A percentile compares a stretch with the other conserved stretches of the same genome.
Evolutionary conservation across 2,888 invertebrate genomes (phyloP).

Genomic region (Ischnura elegans): DNA sequence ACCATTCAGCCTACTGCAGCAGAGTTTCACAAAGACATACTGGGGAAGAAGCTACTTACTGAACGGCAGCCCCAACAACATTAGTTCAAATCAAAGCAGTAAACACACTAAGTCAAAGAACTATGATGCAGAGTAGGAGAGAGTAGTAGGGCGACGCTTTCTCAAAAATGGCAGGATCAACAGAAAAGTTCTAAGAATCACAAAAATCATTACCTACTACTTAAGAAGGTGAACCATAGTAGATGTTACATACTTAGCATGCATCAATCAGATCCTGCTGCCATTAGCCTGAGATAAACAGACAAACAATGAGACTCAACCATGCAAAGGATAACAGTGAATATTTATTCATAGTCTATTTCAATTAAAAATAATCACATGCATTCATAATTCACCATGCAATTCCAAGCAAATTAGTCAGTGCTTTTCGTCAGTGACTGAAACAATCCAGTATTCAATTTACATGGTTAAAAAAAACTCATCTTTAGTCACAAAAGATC

Average conservation of each 20-base stretch:
- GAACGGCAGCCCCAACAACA: constrained; percentile 9
- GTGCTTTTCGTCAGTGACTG: constrained; percentile 37
- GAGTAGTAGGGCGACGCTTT: not conserved
- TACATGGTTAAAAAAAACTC: not conserved
- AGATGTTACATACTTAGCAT: constrained; percentile 64
- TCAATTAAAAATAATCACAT: constrained; percentile 66
- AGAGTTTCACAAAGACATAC: not conserved
- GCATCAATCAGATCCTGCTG: constrained; percentile 69
- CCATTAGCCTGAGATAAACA: constrained; percentile 75
- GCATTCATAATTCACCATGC: constrained; percentile 71
- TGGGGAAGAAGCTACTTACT: constrained; percentile 38
- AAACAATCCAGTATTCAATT: not conserved
- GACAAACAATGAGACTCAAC: constrained; percentile 74
- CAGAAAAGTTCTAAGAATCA: not conserved
- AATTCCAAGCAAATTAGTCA: constrained; percentile 47
- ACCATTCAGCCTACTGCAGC: not conserved
- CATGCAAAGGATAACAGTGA: constrained; percentile 72
- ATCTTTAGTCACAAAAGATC: constrained; percentile 1
- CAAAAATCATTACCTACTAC: constrained; percentile 54
- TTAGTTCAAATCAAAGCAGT: not conserved
- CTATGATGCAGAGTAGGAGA: not conserved
- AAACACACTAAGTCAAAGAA: not conserved
- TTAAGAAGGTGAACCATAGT: constrained; percentile 58
- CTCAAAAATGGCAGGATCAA: not conserved
- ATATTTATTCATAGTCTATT: constrained; percentile 39